These are phyloP conservation scores for Pocillopora verrucosa DNA, from an alignment of 64 coral and sea anemone species.

Conservation along the genomic window DNA sequence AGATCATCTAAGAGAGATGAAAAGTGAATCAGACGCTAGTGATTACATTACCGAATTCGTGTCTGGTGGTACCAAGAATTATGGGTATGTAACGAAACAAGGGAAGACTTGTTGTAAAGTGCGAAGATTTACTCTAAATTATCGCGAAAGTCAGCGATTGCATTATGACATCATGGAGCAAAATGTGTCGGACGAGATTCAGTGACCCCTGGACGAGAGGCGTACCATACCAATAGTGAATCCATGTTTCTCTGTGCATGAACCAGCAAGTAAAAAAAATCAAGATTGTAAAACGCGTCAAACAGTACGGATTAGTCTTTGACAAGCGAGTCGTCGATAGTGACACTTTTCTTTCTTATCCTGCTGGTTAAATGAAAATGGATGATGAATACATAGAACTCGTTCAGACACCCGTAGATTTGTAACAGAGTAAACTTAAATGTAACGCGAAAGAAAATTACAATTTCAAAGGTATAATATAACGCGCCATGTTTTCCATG, in stretches of 20 bases:
- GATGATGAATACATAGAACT: too few species aligned
- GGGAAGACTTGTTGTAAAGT: constrained; percentile 27
- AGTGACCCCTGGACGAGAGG: neutral
- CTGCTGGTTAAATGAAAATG: neutral
- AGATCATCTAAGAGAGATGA: constrained; percentile 30
- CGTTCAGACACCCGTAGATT: too few species aligned
- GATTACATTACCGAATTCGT: constrained; percentile 40
- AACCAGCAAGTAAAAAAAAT: neutral
- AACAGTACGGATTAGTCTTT: constrained; percentile 15
- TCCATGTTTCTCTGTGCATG: neutral
- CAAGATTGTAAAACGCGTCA: neutral
- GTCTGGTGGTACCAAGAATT: constrained; percentile 49
- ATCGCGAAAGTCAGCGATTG: neutral
- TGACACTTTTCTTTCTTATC: neutral
- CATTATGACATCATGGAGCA: constrained; percentile 37
- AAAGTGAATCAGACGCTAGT: constrained; percentile 16
- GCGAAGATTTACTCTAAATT: constrained; percentile 43
- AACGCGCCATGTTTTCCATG: too few species aligned
- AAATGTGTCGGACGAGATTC: neutral
- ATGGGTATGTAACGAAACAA: constrained; percentile 4
- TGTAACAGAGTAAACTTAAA: too few species aligned
- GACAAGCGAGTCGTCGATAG: neutral
- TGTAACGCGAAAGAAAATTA: too few species aligned
- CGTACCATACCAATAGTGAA: neutral
- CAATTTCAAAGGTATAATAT: too few species aligned